These are phyloP conservation scores for Cynaeus angustus DNA, from an alignment of 2,888 invertebrate species.

Conservation along the genomic window DNA sequence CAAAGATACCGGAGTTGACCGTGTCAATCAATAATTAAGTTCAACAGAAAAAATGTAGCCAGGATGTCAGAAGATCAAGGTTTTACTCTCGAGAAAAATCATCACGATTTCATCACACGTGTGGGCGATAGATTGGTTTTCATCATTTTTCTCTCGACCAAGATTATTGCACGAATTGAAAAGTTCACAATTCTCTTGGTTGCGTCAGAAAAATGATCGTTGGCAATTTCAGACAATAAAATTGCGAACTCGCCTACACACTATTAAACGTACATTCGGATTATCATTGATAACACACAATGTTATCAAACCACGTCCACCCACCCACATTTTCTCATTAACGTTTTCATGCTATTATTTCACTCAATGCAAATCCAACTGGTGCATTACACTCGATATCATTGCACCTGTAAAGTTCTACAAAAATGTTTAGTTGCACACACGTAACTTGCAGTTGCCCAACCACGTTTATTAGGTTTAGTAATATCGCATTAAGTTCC, in stretches of 20 bases:
- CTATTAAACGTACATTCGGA: constrained; percentile 30
- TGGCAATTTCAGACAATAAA: constrained; percentile 31
- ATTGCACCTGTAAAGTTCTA: constrained; percentile 47
- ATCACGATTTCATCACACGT: constrained; percentile 9
- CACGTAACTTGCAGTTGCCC: constrained; percentile 46
- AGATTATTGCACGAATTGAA: constrained; percentile 20
- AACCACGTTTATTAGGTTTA: constrained; percentile 51
- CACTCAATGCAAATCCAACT: constrained; percentile 22
- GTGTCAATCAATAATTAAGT: constrained; percentile 19
- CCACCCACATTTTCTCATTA: constrained; percentile 35
- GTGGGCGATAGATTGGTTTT: constrained; percentile 36
- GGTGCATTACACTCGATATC: constrained; percentile 44
- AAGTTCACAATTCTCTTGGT: constrained; percentile 15
- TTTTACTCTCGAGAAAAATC: constrained; percentile 15
- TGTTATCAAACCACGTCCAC: constrained; percentile 35
- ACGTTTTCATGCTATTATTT: constrained; percentile 27
- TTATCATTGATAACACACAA: constrained; percentile 43
- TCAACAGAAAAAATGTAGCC: constrained; percentile 8
- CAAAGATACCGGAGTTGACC: constrained; percentile 43
- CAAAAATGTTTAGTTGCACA: constrained; percentile 45
- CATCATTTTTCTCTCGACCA: constrained; percentile 29
- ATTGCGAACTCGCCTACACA: constrained; percentile 40
- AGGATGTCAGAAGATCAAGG: constrained; percentile 45
- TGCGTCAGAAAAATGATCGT: constrained; percentile 28
- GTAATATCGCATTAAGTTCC: constrained; percentile 51